Conservation (phyloP, 2,888 invertebrate genomes). For the Lingula anatina region DNA sequence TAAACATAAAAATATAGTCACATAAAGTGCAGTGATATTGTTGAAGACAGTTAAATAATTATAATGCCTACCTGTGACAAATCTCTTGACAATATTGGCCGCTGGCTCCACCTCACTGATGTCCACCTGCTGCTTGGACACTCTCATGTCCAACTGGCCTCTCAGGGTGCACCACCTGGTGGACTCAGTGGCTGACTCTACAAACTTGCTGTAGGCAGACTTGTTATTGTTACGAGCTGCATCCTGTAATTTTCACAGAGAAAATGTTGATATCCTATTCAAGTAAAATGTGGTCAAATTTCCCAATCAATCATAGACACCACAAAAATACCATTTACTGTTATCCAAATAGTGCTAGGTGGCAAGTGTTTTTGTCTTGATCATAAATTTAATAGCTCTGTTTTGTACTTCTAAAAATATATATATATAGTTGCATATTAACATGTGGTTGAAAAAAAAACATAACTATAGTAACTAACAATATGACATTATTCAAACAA, state of each 20-base stretch:
- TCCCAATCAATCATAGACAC: too few species aligned
- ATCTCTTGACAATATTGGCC: conserved; percentile 89
- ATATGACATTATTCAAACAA: neutral
- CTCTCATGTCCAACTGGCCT: conserved; percentile 85
- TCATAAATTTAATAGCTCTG: neutral
- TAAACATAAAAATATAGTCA: too few species aligned
- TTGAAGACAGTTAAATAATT: too few species aligned
- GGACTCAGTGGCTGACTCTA: conserved; percentile 81
- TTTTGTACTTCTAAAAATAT: neutral
- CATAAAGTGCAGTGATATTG: too few species aligned
- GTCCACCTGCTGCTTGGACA: conserved; percentile 72
- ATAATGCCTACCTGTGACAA: conserved; percentile 68
- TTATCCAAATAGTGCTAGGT: too few species aligned
- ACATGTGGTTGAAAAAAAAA: conserved; percentile 2
- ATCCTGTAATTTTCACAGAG: conserved; percentile 71
- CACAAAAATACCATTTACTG: too few species aligned
- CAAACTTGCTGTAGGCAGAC: conserved; percentile 77
- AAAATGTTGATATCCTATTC: too few species aligned
- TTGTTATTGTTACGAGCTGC: conserved; percentile 76
- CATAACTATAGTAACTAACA: conserved; percentile 2
- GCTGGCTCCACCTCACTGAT: conserved; percentile 89
- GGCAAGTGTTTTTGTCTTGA: too few species aligned
- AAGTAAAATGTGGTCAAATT: too few species aligned
- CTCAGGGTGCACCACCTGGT: conserved; percentile 81
- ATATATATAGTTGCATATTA: too few species aligned